A percentile compares a stretch with the other conserved stretches of the same genome.
phyloP scores from a whole-genome alignment of 2,888 invertebrate genomes.

The Tetheella fluctuosa region DNA sequence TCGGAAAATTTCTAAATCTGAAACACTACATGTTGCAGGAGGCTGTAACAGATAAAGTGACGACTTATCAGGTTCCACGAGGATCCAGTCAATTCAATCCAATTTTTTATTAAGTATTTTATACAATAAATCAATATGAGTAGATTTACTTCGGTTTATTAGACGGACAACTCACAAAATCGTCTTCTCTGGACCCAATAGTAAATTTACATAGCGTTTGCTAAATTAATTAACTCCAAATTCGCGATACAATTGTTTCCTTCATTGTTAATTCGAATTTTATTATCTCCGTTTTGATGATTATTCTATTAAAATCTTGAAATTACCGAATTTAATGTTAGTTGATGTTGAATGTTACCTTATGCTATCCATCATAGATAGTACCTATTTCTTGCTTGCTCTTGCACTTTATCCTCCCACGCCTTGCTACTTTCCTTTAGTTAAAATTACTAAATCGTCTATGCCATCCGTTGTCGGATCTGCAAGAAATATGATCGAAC shows the following conservation, averaged over 20 bases:
- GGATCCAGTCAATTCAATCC: no score
- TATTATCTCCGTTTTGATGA: not conserved
- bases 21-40: no score
- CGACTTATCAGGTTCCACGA: no score
- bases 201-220: not conserved
- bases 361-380: not conserved
- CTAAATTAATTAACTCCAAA: not conserved
- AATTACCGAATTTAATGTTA: no score
- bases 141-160: no score
- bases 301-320: not conserved
- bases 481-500: not conserved
- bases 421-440: not conserved
- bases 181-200: not conserved
- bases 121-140: no score
- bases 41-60: no score
- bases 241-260: not conserved
- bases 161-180: no score
- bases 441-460: constrained; percentile 3
- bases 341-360: no score
- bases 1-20: no score
- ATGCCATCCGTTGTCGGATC: constrained; percentile 1
- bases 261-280: not conserved
- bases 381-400: not conserved
- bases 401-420: not conserved
- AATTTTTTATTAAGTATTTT: no score